phyloP scores from a whole-genome alignment of 2,797 vertebrate species.

The Peromyscus melanophrys region DNA sequence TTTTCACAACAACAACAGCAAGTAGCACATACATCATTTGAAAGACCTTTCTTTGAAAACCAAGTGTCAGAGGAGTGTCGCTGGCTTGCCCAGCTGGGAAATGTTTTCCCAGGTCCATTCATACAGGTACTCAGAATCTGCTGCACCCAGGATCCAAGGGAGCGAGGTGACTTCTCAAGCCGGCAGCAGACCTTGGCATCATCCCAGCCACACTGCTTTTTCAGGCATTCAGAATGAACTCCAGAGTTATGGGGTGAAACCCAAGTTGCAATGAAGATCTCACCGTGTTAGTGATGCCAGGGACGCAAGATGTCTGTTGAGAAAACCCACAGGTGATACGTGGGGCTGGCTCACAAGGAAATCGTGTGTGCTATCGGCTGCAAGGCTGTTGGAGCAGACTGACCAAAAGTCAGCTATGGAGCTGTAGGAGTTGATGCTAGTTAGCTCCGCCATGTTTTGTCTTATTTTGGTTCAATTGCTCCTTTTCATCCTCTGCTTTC shows the following conservation, averaged over 20 bases:
- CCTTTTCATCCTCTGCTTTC: neutral
- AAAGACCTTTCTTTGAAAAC: neutral
- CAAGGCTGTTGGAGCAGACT: neutral
- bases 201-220: neutral
- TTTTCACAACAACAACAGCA: neutral
- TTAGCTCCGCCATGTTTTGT: neutral
- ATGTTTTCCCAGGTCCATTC: neutral
- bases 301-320: neutral
- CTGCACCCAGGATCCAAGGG: neutral
- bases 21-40: neutral
- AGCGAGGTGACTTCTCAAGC: neutral
- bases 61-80: neutral
- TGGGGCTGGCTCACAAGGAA: neutral
- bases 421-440: neutral
- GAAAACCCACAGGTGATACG: neutral
- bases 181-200: neutral
- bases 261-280: neutral
- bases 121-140: neutral
- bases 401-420: neutral
- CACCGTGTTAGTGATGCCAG: neutral
- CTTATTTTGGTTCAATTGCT: neutral
- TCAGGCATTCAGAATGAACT: neutral
- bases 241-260: neutral
- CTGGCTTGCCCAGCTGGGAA: neutral
- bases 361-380: neutral